These are phyloP conservation scores for Drosophila kepulauana DNA, from an alignment of 1,140 invertebrate species.

Conservation along the genomic window DNA sequence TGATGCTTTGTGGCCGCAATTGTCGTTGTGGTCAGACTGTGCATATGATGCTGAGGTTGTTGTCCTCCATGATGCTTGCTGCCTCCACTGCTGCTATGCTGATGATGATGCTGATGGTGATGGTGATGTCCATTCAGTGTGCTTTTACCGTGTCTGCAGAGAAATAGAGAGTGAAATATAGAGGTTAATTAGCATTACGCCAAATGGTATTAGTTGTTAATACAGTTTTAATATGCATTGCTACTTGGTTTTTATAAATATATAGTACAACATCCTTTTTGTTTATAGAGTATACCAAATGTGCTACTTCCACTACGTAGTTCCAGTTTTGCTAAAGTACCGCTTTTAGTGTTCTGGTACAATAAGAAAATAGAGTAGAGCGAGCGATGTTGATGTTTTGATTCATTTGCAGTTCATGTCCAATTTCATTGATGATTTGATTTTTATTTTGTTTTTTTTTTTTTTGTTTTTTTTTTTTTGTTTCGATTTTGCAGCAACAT, in stretches of 20 bases:
- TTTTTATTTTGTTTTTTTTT: slow-evolving; percentile 24
- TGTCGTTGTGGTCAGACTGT: slow-evolving; percentile 67
- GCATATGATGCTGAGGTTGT: slow-evolving; percentile 64
- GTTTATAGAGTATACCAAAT: slow-evolving; percentile 57
- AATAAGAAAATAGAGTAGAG: slow-evolving; percentile 65
- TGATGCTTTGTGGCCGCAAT: slow-evolving; percentile 69
- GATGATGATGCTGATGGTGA: slow-evolving; percentile 46
- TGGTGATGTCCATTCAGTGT: slow-evolving; percentile 73
- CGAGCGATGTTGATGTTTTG: slow-evolving; percentile 68
- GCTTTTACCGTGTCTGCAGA: slow-evolving; percentile 79
- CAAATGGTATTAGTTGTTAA: not conserved
- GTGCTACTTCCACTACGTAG: slow-evolving; percentile 77
- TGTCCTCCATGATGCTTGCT: slow-evolving; percentile 62
- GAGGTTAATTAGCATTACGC: slow-evolving; percentile 19
- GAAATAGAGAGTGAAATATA: slow-evolving; percentile 1
- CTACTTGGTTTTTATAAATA: slow-evolving; percentile 41
- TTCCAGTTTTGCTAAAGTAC: slow-evolving; percentile 67
- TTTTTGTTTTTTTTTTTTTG: slow-evolving; percentile 26
- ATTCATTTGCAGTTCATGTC: slow-evolving; percentile 46
- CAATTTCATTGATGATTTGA: slow-evolving; percentile 71
- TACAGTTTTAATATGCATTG: slow-evolving; percentile 55
- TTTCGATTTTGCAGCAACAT: slow-evolving; percentile 74
- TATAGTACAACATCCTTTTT: slow-evolving; percentile 33
- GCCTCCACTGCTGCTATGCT: slow-evolving; percentile 43
- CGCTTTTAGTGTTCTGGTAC: slow-evolving; percentile 51